Base-by-base conservation (phyloP, 2,888 invertebrate species). In the Caenorhabditis zanzibari region DNA sequence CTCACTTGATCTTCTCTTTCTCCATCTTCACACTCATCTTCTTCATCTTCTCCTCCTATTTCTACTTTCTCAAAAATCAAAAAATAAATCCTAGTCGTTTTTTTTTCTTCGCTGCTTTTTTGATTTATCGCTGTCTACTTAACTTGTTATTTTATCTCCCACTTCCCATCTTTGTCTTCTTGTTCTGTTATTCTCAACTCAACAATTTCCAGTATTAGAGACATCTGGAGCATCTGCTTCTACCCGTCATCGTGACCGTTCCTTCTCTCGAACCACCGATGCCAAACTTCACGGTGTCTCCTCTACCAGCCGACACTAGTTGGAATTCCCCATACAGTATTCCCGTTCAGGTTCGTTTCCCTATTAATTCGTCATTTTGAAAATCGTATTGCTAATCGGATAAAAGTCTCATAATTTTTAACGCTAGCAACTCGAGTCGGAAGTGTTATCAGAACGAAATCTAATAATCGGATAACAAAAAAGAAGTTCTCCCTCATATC, bases 311-410 rank as follows among this genome's bases (percentile, higher is more conserved):
- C 0, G 86, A 84, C 71, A 84, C 85, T 10, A 83, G 82, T 54
- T 88, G 88, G 88, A 80, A 88, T 52, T 88, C 88, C 1, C 88
- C 87, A 5, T 88, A 88, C 75, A 86, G 86, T 52, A 72, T 86
- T 24, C 56, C 83, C n/a, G 77, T 84, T 35, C 88, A 88, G 84
- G 88, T 88, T 26, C 56, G 69, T 54, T 56, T 38, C 54, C 19
- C 61, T 68, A 2, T 7, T 7, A 7, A 44, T 44, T 26, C 63
- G 44, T 63, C 63, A 63, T 28, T 24, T 2, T 41, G 24, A 26
- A 12, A 26, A 26, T 54, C 41, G 2, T 14, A 59, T 59, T 38
- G 22, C 47, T 24, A 47, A 66, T 76, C 44, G 49, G 16, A 6
- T 28, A 26, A 54, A 56, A 69, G 14, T 28, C 2, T n/a, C 44